Evolutionary conservation across 2,113 vertebrate genomes (phyloP).

Genomic region (Alectura lathami): DNA sequence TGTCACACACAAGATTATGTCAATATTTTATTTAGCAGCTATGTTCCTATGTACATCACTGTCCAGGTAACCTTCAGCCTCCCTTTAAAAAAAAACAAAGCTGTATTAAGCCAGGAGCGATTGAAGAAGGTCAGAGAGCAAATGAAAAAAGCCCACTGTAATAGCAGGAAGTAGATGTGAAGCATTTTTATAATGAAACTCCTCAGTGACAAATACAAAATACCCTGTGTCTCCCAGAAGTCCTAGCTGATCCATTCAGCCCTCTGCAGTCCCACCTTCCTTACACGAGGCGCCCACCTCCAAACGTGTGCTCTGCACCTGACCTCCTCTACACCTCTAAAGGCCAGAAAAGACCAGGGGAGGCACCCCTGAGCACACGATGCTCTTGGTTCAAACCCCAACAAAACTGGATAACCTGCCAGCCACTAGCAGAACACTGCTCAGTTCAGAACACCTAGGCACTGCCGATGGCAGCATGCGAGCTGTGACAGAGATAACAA

Average conservation of each 20-base stretch:
- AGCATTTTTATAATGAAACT: background rate
- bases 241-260: background rate
- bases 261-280: background rate
- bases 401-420: no score
- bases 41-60: background rate
- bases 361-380: accelerated
- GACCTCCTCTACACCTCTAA: background rate
- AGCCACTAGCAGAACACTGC: background rate
- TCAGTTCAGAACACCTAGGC: background rate
- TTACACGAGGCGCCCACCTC: background rate
- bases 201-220: background rate
- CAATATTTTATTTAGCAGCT: background rate
- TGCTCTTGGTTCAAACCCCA: no score
- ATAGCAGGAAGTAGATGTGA: background rate
- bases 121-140: background rate
- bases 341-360: background rate
- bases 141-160: background rate
- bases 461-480: background rate
- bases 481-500: background rate
- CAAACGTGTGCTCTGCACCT: background rate
- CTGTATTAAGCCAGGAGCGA: background rate
- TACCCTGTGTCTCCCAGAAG: background rate
- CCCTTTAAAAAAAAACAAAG: no score
- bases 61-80: background rate
- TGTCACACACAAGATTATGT: background rate